phyloP scores from a whole-genome alignment of 1,140 invertebrate species.

The Phocides pigmalion region DNA sequence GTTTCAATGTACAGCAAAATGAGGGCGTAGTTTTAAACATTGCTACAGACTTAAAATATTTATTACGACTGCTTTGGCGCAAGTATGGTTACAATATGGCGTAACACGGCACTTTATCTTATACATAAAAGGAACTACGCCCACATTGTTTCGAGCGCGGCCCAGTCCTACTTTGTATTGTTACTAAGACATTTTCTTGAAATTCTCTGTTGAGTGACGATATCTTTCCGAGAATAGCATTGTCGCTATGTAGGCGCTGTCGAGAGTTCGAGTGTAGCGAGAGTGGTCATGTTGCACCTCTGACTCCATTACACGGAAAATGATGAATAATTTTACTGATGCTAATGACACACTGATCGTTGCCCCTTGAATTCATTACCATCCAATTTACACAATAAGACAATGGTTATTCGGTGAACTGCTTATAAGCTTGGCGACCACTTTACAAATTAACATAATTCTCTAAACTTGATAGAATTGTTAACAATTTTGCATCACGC shows the following conservation, averaged over 20 bases:
- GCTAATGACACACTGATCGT: slow-evolving; percentile 19
- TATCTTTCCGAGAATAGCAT: slow-evolving; percentile 58
- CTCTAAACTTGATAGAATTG: no score
- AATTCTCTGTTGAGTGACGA: slow-evolving; percentile 51
- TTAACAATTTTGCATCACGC: no score
- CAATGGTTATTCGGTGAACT: not conserved
- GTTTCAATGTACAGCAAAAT: no score
- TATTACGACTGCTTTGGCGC: not conserved
- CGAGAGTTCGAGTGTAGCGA: not conserved
- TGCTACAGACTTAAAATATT: slow-evolving; percentile 3
- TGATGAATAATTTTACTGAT: slow-evolving; percentile 22
- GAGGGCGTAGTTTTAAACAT: not conserved
- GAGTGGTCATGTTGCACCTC: slow-evolving; percentile 23
- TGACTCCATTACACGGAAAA: slow-evolving; percentile 13
- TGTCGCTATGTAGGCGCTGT: slow-evolving; percentile 21
- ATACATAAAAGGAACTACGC: slow-evolving; percentile 39
- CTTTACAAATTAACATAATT: not conserved
- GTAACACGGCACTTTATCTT: slow-evolving; percentile 30
- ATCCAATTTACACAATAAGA: not conserved
- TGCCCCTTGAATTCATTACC: slow-evolving; percentile 5
- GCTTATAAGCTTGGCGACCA: not conserved
- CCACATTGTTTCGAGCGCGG: slow-evolving; percentile 38
- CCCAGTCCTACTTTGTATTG: slow-evolving; percentile 45
- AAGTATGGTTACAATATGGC: slow-evolving; percentile 22
- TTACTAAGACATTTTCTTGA: slow-evolving; percentile 57